These are phyloP conservation scores for Zaprionus tsacasi DNA, from an alignment of 1,140 invertebrate species.

Conservation along the genomic window DNA sequence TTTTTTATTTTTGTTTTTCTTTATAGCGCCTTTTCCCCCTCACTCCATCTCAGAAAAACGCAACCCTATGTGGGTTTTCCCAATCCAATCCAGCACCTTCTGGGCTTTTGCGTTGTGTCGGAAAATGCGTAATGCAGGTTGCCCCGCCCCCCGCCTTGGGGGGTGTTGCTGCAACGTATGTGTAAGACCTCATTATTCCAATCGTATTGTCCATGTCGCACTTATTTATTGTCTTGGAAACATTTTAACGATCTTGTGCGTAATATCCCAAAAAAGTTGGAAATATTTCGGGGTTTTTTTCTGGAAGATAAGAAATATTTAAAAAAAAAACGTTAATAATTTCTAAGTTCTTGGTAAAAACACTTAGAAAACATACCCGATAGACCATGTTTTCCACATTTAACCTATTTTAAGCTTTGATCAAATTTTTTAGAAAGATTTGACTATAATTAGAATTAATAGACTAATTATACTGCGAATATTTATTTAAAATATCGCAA, in stretches of 20 bases:
- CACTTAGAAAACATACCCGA: too few species aligned
- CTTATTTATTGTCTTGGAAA: background rate
- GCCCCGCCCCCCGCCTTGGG: background rate
- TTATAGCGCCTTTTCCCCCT: background rate
- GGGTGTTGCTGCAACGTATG: background rate
- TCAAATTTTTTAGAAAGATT: too few species aligned
- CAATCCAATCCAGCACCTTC: slow-evolving; percentile 50
- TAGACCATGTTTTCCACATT: too few species aligned
- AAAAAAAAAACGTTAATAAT: too few species aligned
- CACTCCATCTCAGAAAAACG: slow-evolving; percentile 2
- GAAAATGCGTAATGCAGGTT: slow-evolving; percentile 49
- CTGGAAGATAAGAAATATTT: background rate
- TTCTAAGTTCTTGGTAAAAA: too few species aligned
- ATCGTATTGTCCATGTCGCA: slow-evolving; percentile 8
- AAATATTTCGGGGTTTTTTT: background rate
- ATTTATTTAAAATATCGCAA: background rate
- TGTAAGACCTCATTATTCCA: background rate
- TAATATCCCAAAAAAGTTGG: background rate
- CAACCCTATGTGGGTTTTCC: slow-evolving; percentile 46
- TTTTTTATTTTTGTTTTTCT: background rate
- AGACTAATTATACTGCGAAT: too few species aligned
- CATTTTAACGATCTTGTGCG: background rate
- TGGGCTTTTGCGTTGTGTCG: slow-evolving; percentile 45
- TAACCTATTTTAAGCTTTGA: too few species aligned
- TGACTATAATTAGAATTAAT: too few species aligned